Evolutionary conservation across 2,113 vertebrate species (phyloP).

Genomic region (Anarrhichthys ocellatus): DNA sequence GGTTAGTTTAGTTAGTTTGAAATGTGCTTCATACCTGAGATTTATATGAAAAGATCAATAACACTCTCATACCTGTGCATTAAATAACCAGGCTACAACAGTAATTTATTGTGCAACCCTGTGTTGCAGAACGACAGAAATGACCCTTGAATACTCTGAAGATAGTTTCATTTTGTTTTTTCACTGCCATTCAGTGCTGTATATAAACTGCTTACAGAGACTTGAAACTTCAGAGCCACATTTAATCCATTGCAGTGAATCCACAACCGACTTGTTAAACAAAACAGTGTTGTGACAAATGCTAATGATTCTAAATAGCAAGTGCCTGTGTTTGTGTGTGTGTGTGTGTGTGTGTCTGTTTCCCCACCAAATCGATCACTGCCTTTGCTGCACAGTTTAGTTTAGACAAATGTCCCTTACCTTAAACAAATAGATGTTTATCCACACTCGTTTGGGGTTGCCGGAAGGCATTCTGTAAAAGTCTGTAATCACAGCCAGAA

Average conservation of each 20-base stretch:
- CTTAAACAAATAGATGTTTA: background rate
- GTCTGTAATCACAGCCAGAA: background rate
- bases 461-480: background rate
- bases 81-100: too few relatives aligned
- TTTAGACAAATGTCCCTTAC: background rate
- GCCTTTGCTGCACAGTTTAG: background rate
- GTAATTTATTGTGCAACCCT: too few relatives aligned
- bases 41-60: too few relatives aligned
- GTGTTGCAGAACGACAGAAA: too few relatives aligned
- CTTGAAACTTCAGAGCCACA: background rate
- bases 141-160: too few relatives aligned
- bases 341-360: background rate
- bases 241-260: constrained; percentile 8
- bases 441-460: background rate
- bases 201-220: background rate
- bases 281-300: background rate
- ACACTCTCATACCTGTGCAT: too few relatives aligned
- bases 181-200: background rate
- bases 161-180: too few relatives aligned
- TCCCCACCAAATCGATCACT: background rate
- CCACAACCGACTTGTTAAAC: background rate
- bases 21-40: too few relatives aligned
- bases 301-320: background rate
- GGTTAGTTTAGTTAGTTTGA: too few relatives aligned
- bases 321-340: background rate